A percentile compares a stretch with the other conserved stretches of the same genome.
Evolutionary conservation across 2,888 invertebrate species (phyloP).

Genomic region (Schizotus pectinicornis): DNA sequence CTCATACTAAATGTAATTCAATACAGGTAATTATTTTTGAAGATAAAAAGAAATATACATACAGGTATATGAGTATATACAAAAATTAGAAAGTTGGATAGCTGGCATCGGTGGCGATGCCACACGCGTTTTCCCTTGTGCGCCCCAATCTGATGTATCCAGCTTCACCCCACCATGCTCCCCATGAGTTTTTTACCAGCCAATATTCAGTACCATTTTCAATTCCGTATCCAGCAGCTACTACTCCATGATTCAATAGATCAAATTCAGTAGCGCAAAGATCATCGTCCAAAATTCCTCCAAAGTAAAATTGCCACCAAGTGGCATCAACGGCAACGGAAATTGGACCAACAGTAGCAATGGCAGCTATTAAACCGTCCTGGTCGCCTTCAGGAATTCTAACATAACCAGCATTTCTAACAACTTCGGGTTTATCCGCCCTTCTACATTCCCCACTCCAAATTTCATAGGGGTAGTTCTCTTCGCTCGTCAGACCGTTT

Average conservation of each 20-base stretch:
- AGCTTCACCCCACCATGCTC: constrained; percentile 51
- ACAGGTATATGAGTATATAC: neutral
- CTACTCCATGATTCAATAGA: constrained; percentile 79
- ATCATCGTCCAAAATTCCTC: constrained; percentile 78
- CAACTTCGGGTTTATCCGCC: neutral
- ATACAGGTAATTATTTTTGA: too few species aligned
- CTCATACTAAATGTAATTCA: too few species aligned
- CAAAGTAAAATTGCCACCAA: constrained; percentile 78
- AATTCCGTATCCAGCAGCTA: constrained; percentile 62
- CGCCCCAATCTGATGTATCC: constrained; percentile 49
- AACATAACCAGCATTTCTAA: constrained; percentile 46
- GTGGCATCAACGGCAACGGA: constrained; percentile 85
- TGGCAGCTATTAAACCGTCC: constrained; percentile 71
- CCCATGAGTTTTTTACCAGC: constrained; percentile 75
- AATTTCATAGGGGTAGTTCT: constrained; percentile 84
- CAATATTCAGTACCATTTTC: constrained; percentile 66
- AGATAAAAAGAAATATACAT: neutral
- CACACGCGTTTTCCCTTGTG: constrained; percentile 73
- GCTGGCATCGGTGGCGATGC: constrained; percentile 78
- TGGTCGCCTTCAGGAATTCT: constrained; percentile 76
- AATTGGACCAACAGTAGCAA: constrained; percentile 82
- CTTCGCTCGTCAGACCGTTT: constrained; percentile 89
- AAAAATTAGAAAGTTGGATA: constrained; percentile 76
- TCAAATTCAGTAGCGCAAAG: constrained; percentile 67
- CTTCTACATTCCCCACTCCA: constrained; percentile 70